Conservation (phyloP, 2,113 vertebrate genomes). For the Gymnocephalus cernua region DNA sequence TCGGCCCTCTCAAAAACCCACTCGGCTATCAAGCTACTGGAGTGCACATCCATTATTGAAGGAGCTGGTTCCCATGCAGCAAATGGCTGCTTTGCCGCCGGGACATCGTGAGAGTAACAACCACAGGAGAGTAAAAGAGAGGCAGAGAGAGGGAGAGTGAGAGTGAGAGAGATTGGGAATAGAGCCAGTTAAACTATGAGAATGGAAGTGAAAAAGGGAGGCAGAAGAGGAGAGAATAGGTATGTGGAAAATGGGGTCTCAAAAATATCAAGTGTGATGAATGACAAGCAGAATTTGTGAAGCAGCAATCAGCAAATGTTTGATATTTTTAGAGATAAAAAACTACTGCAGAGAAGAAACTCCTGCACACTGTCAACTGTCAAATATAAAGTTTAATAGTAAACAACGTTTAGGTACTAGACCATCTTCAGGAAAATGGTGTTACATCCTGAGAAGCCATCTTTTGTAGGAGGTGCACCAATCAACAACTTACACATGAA, state of each 20-base stretch:
- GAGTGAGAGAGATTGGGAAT: not conserved
- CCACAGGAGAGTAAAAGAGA: not conserved
- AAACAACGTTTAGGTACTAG: no score
- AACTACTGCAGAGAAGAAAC: no score
- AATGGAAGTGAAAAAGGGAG: not conserved
- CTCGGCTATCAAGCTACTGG: slow-evolving; percentile 28
- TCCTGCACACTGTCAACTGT: no score
- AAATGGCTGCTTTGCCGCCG: slow-evolving; percentile 48
- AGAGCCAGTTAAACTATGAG: slow-evolving; percentile 6
- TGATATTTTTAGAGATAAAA: not conserved
- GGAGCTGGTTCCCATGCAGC: slow-evolving; percentile 47
- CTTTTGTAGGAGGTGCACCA: no score
- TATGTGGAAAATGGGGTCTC: not conserved
- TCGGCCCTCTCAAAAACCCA: slow-evolving; percentile 43
- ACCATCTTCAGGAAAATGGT: no score
- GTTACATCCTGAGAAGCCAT: no score
- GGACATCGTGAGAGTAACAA: slow-evolving; percentile 21
- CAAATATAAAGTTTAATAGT: no score
- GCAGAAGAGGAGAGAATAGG: not conserved
- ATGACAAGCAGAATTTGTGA: not conserved
- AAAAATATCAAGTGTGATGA: no score
- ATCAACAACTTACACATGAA: no score
- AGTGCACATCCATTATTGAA: slow-evolving; percentile 68
- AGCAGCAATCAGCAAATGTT: not conserved
- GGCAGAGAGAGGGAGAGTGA: not conserved